These are phyloP conservation scores for Chrysomallon squamiferum DNA, from an alignment of 1,140 invertebrate genomes.

Conservation along the genomic window DNA sequence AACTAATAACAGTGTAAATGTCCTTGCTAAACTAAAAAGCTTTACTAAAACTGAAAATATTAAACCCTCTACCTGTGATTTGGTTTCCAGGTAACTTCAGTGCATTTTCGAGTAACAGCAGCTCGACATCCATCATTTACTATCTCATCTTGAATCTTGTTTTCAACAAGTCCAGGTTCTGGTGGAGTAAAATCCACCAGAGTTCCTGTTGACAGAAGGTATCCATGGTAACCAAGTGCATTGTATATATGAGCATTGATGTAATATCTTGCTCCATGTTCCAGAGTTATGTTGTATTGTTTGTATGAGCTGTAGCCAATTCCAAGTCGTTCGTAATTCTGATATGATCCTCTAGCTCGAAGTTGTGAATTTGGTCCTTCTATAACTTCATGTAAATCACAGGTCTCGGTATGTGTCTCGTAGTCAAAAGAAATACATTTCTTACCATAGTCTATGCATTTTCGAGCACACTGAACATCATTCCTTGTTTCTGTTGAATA, in stretches of 20 bases:
- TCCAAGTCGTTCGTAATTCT: constrained; percentile 11
- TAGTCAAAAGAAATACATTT: constrained; percentile 23
- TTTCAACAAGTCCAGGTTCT: constrained; percentile 18
- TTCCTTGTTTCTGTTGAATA: background rate
- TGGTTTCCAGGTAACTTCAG: constrained; percentile 10
- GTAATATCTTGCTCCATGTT: constrained; percentile 14
- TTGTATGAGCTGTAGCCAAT: constrained; percentile 6
- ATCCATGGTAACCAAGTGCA: constrained; percentile 6
- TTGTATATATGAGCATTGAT: constrained; percentile 18
- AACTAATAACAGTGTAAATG: no score
- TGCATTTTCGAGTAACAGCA: constrained; percentile 17
- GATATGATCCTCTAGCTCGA: constrained; percentile 1
- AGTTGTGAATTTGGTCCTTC: constrained; percentile 10
- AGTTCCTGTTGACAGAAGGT: constrained; percentile 14
- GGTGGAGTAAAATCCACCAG: constrained; percentile 25
- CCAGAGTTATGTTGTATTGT: constrained; percentile 6
- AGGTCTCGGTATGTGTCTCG: constrained; percentile 9
- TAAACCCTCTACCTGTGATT: constrained; percentile 35
- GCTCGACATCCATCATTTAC: constrained; percentile 15
- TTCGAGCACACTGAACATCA: constrained; percentile 9
- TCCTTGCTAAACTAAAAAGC: no score
- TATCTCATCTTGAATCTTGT: background rate
- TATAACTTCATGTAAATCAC: constrained; percentile 9
- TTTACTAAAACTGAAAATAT: no score
- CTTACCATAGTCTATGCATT: constrained; percentile 1